phyloP scores from a whole-genome alignment of 2,888 invertebrate genomes.

The Drosophila formosana region DNA sequence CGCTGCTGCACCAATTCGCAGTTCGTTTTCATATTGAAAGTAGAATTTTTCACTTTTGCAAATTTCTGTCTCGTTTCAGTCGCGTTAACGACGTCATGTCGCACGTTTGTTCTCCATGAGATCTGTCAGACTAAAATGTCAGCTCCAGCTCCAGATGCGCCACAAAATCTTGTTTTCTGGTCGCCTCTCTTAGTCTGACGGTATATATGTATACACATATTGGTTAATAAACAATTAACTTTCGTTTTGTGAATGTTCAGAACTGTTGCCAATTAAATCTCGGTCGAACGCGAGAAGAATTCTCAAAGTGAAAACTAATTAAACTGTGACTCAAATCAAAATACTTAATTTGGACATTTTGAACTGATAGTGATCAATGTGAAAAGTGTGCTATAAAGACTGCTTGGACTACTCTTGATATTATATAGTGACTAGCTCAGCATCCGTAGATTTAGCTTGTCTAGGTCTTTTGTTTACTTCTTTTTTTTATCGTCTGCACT shows the following conservation, averaged over 20 bases:
- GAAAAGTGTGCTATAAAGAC: conserved; percentile 3
- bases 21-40: conserved; percentile 78
- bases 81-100: conserved; percentile 83
- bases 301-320: conserved; percentile 10
- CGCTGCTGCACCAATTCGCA: conserved; percentile 58
- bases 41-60: conserved; percentile 83
- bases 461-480: neutral
- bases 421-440: neutral
- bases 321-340: neutral
- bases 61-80: conserved; percentile 79
- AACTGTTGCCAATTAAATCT: conserved; percentile 10
- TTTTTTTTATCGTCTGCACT: neutral
- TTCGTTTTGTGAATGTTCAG: conserved; percentile 41
- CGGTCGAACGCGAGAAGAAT: conserved; percentile 20
- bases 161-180: conserved; percentile 29
- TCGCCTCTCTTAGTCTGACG: conserved; percentile 22
- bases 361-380: conserved; percentile 15
- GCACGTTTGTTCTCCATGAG: conserved; percentile 72
- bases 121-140: conserved; percentile 41
- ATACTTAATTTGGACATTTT: neutral
- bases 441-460: no score
- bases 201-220: neutral
- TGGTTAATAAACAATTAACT: conserved; percentile 33
- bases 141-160: conserved; percentile 32
- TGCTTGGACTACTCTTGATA: neutral